These are phyloP conservation scores for Epistrophe eligans DNA, from an alignment of 2,888 invertebrate genomes.

Conservation along the genomic window DNA sequence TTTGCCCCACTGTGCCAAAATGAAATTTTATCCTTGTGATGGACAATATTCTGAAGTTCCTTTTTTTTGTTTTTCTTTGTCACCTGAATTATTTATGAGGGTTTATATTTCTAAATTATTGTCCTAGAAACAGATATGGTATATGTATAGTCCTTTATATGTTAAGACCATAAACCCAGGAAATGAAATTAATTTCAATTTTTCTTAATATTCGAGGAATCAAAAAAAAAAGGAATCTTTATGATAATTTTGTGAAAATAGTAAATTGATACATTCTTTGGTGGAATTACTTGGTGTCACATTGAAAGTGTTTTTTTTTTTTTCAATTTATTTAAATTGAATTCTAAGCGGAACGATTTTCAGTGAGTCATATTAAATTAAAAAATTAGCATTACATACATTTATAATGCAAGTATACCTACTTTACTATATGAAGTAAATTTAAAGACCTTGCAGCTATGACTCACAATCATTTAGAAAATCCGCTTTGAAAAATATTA, in stretches of 20 bases:
- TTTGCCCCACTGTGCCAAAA: neutral
- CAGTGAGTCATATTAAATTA: neutral
- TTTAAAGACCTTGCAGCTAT: too few species aligned
- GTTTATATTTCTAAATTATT: conserved; percentile 43
- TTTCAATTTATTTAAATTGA: neutral
- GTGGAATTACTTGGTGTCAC: neutral
- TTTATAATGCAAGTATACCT: too few species aligned
- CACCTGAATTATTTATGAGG: conserved; percentile 65
- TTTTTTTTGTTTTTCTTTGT: conserved; percentile 17
- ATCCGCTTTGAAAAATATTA: too few species aligned
- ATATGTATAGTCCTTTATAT: neutral
- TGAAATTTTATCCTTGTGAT: conserved; percentile 1
- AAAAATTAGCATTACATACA: too few species aligned
- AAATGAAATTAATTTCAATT: conserved; percentile 7
- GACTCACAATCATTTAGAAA: too few species aligned
- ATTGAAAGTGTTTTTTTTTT: neutral
- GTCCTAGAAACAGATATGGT: conserved; percentile 42
- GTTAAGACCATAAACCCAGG: conserved; percentile 1
- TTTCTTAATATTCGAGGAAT: neutral
- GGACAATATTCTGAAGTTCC: conserved; percentile 1
- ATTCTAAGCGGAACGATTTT: neutral
- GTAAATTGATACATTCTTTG: neutral
- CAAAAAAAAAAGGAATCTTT: neutral
- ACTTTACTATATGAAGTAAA: too few species aligned
- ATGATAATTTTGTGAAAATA: neutral